phyloP scores from a whole-genome alignment of 2,113 vertebrate species.

The Melierax canorus region DNA sequence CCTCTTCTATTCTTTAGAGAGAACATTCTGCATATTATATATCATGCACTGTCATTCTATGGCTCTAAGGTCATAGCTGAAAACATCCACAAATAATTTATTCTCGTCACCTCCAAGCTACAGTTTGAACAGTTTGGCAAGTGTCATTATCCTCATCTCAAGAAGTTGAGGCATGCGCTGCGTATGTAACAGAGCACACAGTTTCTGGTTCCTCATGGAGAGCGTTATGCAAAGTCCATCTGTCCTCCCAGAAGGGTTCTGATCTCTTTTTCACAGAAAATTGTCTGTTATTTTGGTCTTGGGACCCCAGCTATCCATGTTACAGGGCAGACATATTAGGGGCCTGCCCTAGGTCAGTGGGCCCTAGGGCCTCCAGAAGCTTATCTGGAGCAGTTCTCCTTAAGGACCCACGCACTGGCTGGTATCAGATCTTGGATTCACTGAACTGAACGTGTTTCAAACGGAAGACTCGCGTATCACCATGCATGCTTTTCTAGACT shows the following conservation, averaged over 20 bases:
- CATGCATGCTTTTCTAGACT: not conserved
- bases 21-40: not conserved
- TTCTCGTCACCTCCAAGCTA: not conserved
- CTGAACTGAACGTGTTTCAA: not conserved
- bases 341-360: not conserved
- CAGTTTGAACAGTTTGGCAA: not conserved
- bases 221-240: not conserved
- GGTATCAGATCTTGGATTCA: not conserved
- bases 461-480: fast-evolving
- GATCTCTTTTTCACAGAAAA: not conserved
- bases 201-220: not conserved
- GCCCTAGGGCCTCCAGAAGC: not conserved
- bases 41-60: not conserved
- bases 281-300: not conserved
- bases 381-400: not conserved
- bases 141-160: not conserved
- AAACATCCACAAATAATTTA: not conserved
- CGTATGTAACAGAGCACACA: not conserved
- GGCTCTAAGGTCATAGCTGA: not conserved
- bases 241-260: not conserved
- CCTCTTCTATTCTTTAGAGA: not conserved
- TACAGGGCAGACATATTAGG: not conserved
- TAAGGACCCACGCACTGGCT: not conserved
- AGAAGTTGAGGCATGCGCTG: not conserved
- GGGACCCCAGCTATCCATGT: not conserved